Evolutionary conservation across 1,140 invertebrate genomes (phyloP).

Genomic region (Bilobella aurantiaca): DNA sequence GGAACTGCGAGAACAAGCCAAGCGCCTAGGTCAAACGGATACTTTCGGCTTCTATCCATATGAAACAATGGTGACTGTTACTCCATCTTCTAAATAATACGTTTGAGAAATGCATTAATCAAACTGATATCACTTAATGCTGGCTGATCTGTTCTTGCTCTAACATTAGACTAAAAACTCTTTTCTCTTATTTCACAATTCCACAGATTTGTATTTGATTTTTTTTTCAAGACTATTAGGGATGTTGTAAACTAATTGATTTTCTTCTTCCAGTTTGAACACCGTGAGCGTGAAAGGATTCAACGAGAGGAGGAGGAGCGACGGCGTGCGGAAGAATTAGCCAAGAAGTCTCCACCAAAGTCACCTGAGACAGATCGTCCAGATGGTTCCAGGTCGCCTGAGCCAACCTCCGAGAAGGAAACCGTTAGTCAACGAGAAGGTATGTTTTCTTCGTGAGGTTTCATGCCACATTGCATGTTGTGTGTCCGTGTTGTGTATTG

Average conservation of each 20-base stretch:
- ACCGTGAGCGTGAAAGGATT: conserved; percentile 81
- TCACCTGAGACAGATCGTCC: conserved; percentile 46
- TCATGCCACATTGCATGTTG: neutral
- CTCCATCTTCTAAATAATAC: neutral
- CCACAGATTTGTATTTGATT: too few relatives aligned
- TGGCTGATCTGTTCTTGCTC: too few relatives aligned
- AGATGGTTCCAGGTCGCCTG: conserved; percentile 32
- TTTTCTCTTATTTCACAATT: too few relatives aligned
- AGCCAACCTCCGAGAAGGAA: conserved; percentile 28
- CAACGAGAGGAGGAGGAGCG: conserved; percentile 57
- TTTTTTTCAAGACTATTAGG: too few relatives aligned
- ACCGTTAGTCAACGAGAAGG: conserved; percentile 7
- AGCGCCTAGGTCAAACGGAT: neutral
- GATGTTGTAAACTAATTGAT: neutral
- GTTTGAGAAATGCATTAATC: too few relatives aligned
- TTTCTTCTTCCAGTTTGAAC: conserved; percentile 67
- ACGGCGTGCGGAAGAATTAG: conserved; percentile 62
- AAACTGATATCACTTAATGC: too few relatives aligned
- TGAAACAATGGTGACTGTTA: neutral
- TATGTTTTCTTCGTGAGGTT: neutral
- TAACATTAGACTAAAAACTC: too few relatives aligned
- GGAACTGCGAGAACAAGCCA: neutral
- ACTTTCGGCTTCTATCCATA: neutral
- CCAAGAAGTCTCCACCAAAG: conserved; percentile 48
- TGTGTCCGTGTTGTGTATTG: neutral